Evolutionary conservation across 2,797 vertebrate species (phyloP), one percentile per base, ranked within the genome.

Genomic region (Argentina silus): DNA sequence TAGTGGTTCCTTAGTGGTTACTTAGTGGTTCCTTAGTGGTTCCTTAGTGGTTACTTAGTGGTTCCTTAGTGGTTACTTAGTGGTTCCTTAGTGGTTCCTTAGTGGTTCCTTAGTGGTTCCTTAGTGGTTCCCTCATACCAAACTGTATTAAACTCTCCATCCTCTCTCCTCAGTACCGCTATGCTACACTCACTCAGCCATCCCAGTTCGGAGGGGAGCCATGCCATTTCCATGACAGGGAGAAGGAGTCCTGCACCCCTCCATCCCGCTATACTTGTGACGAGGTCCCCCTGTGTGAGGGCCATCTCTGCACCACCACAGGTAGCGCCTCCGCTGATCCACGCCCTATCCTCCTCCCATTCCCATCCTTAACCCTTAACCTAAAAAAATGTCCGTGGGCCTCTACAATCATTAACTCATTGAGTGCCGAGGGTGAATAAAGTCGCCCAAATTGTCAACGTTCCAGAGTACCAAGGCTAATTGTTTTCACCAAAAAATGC

Each of bases 201-300:
- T 95, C 96, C 84, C 94, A 96, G 90, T 98, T 97, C 74, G 81
- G 85, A 2, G 97, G 98, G 64, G 94, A 96, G 15, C 84, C 80
- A 0, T 98, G 97, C 74, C 78, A 90, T 65, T 73, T 76, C 68
- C 59, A 92, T 0, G 96, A 94, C 86, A 92, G 87, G 56, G 93
- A 98, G 81, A 89, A 90, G 1, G 93, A 98, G 85, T 67, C 81
- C 36, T 99, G 97, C 64, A 76, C 71, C 0, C 80, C 91, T 27
- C 80, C 91, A 10, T 64, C 93, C 3, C 93, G 59, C 68, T 92
- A 86, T 73, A 89, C 87, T 0, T 98, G 96, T 83, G 86, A 92
- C 83, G 95, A 15, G 44, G 81, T 86, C 8, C 92, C 93, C 60
- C 67, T 83, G 11, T 99, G 97, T 77, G 95, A 97, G 74, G 97